These are phyloP conservation scores for Patiria miniata DNA, from an alignment of 35 echinoderm and acorn worm species.

Conservation along the genomic window DNA sequence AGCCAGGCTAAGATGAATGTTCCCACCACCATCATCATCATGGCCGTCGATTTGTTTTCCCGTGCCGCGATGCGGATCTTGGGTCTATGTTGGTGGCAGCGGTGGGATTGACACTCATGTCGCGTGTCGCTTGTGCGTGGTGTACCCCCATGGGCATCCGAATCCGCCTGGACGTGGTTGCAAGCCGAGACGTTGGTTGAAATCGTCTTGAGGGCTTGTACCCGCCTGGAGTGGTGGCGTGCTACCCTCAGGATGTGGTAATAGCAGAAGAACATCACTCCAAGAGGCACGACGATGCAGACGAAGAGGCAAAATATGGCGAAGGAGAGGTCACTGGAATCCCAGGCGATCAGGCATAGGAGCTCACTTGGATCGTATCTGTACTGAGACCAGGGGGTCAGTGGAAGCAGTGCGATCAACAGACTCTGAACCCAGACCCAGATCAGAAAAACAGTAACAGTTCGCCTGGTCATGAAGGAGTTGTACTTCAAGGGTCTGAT, in stretches of 20 bases:
- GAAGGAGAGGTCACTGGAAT: not conserved
- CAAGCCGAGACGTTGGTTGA: not conserved
- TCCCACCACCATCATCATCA: conserved; percentile 18
- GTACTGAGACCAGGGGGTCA: not conserved
- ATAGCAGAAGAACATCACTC: not conserved
- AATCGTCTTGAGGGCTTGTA: not conserved
- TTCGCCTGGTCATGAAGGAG: not conserved
- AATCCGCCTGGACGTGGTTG: not conserved
- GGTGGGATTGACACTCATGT: not conserved
- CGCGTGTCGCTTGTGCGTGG: not conserved
- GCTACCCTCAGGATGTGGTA: conserved; percentile 9
- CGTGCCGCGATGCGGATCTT: not conserved
- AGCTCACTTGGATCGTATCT: conserved; percentile 9
- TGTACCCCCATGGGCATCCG: too few relatives aligned
- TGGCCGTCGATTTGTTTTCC: conserved; percentile 20
- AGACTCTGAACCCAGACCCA: not conserved
- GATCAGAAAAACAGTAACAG: not conserved
- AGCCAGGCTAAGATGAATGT: conserved; percentile 25
- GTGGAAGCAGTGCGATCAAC: not conserved
- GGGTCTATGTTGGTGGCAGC: not conserved
- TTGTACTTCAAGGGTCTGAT: conserved; percentile 22
- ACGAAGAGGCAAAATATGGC: conserved; percentile 9
- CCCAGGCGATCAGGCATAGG: conserved; percentile 2
- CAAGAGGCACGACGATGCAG: conserved; percentile 2
- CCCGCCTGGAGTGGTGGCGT: not conserved